A percentile compares a stretch with the other conserved stretches of the same genome.
Conservation (phyloP, 2,113 vertebrate genomes). For the Astatoreochromis straeleni region DNA sequence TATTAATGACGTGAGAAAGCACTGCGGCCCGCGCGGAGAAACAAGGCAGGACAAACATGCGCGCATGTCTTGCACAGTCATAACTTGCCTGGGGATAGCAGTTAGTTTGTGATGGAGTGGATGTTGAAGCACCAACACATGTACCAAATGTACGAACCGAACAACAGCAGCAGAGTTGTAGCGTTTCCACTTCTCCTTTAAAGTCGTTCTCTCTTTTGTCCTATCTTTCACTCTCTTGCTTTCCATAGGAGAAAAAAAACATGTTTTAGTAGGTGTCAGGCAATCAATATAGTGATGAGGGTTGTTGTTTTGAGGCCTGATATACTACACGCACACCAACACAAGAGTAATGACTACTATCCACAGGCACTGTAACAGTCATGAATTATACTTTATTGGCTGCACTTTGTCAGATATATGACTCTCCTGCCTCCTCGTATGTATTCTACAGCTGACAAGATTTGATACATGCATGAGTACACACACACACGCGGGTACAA, state of each 20-base stretch:
- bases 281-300: conserved; percentile 67
- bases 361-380: conserved; percentile 57
- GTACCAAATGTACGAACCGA: background rate
- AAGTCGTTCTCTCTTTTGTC: background rate
- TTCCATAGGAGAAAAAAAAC: conserved; percentile 12
- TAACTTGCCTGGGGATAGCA: background rate
- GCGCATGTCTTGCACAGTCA: background rate
- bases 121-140: background rate
- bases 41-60: background rate
- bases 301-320: conserved; percentile 63
- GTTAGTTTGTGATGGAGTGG: background rate
- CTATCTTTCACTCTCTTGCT: background rate
- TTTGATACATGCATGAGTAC: conserved; percentile 49
- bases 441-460: conserved; percentile 50
- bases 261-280: conserved; percentile 42
- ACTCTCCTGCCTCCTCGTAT: conserved; percentile 53
- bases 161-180: background rate
- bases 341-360: conserved; percentile 67
- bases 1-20: conserved; percentile 6
- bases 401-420: conserved; percentile 64
- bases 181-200: background rate
- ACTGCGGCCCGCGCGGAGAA: background rate
- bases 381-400: conserved; percentile 71
- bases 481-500: background rate
- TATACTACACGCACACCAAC: conserved; percentile 47